A percentile compares a stretch with the other conserved stretches of the same genome.
phyloP scores from a whole-genome alignment of 2,797 vertebrate species.

The Silurus aristotelis region DNA sequence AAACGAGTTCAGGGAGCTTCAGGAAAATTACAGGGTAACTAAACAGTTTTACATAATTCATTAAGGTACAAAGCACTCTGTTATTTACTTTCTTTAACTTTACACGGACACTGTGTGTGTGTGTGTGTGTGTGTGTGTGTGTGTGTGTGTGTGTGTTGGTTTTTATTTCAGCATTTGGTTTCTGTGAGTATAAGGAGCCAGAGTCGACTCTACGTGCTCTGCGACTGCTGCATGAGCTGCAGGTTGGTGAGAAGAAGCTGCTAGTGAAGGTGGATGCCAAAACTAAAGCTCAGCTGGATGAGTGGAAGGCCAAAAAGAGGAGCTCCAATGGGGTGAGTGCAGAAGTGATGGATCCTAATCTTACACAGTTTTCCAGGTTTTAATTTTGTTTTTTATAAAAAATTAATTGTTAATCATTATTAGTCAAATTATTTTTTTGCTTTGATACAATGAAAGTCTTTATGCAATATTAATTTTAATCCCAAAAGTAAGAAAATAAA shows the following conservation, averaged over 20 bases:
- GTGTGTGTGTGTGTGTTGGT: slow-evolving; percentile 40
- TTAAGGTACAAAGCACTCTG: not conserved
- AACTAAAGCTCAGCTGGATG: slow-evolving; percentile 96
- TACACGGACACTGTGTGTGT: not conserved
- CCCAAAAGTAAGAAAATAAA: not conserved
- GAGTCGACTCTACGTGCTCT: slow-evolving; percentile 93
- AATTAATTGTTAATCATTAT: not conserved
- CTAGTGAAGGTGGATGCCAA: slow-evolving; percentile 98
- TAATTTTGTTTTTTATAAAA: no score
- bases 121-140: not conserved
- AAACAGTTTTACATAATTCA: not conserved
- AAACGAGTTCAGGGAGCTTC: slow-evolving; percentile 98
- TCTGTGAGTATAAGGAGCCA: slow-evolving; percentile 98
- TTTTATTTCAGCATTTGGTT: slow-evolving; percentile 86
- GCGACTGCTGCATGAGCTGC: slow-evolving; percentile 93
- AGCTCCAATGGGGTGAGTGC: slow-evolving; percentile 88
- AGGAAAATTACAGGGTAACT: slow-evolving; percentile 96
- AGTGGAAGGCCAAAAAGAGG: slow-evolving; percentile 97
- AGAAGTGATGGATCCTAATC: not conserved
- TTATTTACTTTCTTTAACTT: not conserved
- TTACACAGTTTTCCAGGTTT: not conserved
- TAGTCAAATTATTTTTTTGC: not conserved
- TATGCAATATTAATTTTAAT: no score
- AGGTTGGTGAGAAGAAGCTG: slow-evolving; percentile 96
- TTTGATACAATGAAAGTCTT: no score